Percentiles rank a stretch among this genome's conserved stretches.
These are phyloP conservation scores for Alcis repandata DNA, from an alignment of 2,888 invertebrate species.

Conservation along the genomic window DNA sequence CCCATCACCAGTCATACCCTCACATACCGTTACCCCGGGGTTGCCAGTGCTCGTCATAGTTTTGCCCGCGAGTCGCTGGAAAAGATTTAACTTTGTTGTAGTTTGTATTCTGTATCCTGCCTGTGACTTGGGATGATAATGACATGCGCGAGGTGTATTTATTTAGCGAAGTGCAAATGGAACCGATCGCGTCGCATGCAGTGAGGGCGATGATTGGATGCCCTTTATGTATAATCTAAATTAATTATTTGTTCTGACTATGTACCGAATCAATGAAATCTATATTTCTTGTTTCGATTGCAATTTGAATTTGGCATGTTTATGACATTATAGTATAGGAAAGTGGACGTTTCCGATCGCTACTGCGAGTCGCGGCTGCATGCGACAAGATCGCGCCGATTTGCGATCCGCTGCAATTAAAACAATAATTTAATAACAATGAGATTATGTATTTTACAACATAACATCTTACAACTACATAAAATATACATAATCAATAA, in stretches of 20 bases:
- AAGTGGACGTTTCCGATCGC: too few relatives aligned
- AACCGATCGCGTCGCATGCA: neutral
- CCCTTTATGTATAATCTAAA: too few relatives aligned
- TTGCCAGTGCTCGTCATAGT: slow-evolving; percentile 51
- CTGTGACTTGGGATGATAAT: neutral
- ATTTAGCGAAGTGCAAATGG: neutral
- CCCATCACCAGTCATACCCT: slow-evolving; percentile 56
- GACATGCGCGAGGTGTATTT: too few relatives aligned
- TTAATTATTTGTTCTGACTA: too few relatives aligned
- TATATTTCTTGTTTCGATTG: too few relatives aligned
- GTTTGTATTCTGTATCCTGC: neutral
- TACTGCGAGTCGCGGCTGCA: too few relatives aligned
- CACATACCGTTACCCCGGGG: slow-evolving; percentile 51
- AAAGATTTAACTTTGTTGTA: slow-evolving; percentile 43
- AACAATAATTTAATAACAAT: slow-evolving; percentile 55
- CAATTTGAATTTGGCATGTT: too few relatives aligned
- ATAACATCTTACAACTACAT: slow-evolving; percentile 52
- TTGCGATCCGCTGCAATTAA: slow-evolving; percentile 45
- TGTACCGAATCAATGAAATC: too few relatives aligned
- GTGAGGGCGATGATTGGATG: too few relatives aligned
- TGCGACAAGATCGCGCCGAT: neutral
- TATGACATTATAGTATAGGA: too few relatives aligned
- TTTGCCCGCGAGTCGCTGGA: slow-evolving; percentile 66
- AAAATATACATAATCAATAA: slow-evolving; percentile 49
- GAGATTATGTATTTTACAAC: slow-evolving; percentile 59